Percentiles rank a stretch among this genome's conserved stretches.
These are phyloP conservation scores for Australoheros facetus DNA, from an alignment of 2,797 vertebrate genomes.

Conservation along the genomic window DNA sequence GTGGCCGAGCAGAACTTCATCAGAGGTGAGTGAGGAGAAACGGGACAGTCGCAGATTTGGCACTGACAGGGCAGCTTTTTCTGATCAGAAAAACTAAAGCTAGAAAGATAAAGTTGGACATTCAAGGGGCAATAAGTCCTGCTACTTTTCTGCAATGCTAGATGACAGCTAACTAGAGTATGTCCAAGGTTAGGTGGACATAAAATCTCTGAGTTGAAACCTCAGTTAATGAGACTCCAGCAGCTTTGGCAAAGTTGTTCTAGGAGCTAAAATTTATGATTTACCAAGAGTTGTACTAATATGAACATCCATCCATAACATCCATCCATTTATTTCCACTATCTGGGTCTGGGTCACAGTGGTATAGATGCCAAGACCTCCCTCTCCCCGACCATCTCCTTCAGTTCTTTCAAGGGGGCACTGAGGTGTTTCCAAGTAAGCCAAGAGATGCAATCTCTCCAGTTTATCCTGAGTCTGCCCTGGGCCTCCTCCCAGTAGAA, in stretches of 20 bases:
- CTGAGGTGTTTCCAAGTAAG: neutral
- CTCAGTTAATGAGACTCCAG: neutral
- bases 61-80: neutral
- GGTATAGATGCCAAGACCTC: neutral
- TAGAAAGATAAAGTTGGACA: neutral
- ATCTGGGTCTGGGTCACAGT: neutral
- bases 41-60: neutral
- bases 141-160: neutral
- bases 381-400: neutral
- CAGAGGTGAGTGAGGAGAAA: constrained; percentile 80
- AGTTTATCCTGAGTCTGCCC: accelerated
- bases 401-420: neutral
- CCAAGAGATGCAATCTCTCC: neutral
- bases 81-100: constrained; percentile 5
- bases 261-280: neutral
- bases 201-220: neutral
- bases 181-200: neutral
- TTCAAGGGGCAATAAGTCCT: neutral
- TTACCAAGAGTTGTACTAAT: neutral
- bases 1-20: constrained; percentile 91
- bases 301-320: neutral
- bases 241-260: neutral
- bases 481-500: neutral
- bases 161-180: neutral
- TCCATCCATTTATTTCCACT: neutral